Percentiles rank a stretch among this genome's conserved stretches.
These are phyloP conservation scores for Limnephilus marmoratus DNA, from an alignment of 2,888 invertebrate species.

Conservation along the genomic window DNA sequence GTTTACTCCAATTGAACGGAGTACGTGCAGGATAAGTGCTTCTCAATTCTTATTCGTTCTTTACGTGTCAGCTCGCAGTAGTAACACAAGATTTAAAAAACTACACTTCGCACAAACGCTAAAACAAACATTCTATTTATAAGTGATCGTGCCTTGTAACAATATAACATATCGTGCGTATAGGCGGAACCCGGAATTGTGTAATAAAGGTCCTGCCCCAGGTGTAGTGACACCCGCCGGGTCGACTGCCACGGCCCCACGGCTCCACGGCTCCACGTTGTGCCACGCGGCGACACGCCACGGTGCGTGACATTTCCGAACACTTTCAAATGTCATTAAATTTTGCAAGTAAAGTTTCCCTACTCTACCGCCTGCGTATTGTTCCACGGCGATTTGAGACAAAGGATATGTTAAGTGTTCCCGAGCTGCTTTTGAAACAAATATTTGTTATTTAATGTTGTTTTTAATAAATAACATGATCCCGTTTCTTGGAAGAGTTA, in stretches of 20 bases:
- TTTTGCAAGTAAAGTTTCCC: constrained; percentile 38
- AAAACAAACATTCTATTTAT: background rate
- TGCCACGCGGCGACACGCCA: constrained; percentile 43
- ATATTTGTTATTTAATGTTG: background rate
- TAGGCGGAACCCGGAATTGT: background rate
- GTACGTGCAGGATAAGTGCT: background rate
- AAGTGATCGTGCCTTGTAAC: background rate
- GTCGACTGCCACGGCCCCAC: constrained; percentile 17
- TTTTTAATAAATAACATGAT: background rate
- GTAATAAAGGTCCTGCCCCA: constrained; percentile 28
- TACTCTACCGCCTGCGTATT: background rate
- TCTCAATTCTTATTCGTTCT: background rate
- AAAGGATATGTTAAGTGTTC: constrained; percentile 29
- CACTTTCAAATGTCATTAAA: constrained; percentile 49
- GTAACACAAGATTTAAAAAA: background rate
- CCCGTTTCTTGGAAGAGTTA: too few species aligned
- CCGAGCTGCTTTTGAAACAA: background rate
- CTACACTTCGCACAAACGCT: background rate
- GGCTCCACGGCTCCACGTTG: background rate
- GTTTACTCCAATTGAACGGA: background rate
- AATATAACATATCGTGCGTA: background rate
- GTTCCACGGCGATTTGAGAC: background rate
- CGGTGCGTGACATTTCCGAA: constrained; percentile 46
- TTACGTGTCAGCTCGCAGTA: background rate
- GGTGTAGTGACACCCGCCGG: constrained; percentile 10